Base-by-base conservation (phyloP, 2,113 vertebrate genomes). In the Corythaeola cristata region DNA sequence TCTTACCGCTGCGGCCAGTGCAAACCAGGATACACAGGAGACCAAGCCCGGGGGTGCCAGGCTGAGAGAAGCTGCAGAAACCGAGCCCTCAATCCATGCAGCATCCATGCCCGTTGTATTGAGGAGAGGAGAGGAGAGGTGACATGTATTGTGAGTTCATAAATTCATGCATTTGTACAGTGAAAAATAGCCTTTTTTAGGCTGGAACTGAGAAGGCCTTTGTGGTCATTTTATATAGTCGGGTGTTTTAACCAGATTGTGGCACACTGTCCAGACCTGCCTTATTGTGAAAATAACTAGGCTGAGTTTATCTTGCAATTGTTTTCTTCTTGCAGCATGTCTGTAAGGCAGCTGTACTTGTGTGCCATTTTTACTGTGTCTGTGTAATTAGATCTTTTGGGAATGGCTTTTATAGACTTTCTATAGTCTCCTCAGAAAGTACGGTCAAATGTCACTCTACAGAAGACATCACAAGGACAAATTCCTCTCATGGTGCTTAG, bases 1-100 rank as follows among this genome's bases (percentile, higher is more conserved):
- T 99, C 99, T 45, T 99, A 98, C 93, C 98, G 87, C 80, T 99
- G 99, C 79, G 99, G 99, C 33, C 98, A 98, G 37, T 99, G 99
- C 94, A 98, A 98, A 95, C 49, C 98, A 45, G 99, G 99, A 23
- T 99, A 98, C 87, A 98, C 90, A 26, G 99, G 99, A 32, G 98
- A 99, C 96, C 99, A 99, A 97, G 79, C 58, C 15, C 98, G 93
- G 26, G 99, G 99, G 17, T 99, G 99, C 96, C 98, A 96, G 71
- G 95, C 96, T 4, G 97, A 98, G 44, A 98, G 94, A 82, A 98
- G 97, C 89, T 99, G 99, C 96, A 97, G 97, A 67, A 99, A 98
- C 37, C 98, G 98, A 59, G 98, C 98, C 53, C 98, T 98, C 88
- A 99, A 98, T 94, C 99, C 99, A 15, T 99, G 99, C 90, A 98